Evolutionary conservation across 2,888 invertebrate genomes (phyloP).

Genomic region (Nomada fabriciana): DNA sequence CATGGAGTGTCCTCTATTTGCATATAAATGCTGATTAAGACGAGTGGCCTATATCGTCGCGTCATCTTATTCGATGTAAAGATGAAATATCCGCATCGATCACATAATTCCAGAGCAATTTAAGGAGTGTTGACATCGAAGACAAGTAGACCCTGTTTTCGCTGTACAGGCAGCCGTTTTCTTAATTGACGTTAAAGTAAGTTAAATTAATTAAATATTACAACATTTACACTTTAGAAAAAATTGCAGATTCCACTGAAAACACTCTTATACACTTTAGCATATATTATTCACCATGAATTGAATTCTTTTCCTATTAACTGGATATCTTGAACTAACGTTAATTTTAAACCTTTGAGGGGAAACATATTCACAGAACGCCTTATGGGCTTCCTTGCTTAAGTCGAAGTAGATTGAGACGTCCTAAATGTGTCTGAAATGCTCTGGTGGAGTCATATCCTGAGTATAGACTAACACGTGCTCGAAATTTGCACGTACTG

Average conservation of each 20-base stretch:
- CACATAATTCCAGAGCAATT: no score
- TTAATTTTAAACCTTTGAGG: constrained; percentile 20
- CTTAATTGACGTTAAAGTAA: neutral
- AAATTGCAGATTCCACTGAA: no score
- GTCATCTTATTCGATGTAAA: constrained; percentile 8
- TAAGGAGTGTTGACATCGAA: neutral
- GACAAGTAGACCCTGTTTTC: neutral
- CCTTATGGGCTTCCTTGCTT: constrained; percentile 6
- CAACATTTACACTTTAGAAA: no score
- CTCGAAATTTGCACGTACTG: neutral
- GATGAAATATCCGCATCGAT: constrained; percentile 16
- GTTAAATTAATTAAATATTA: no score
- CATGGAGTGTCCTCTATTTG: constrained; percentile 34
- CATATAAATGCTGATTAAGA: constrained; percentile 43
- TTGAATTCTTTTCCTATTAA: neutral
- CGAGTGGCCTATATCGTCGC: constrained; percentile 14
- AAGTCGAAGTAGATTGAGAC: constrained; percentile 18
- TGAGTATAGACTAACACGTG: neutral
- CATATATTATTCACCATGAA: constrained; percentile 17
- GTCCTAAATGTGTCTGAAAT: constrained; percentile 3
- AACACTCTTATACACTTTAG: neutral
- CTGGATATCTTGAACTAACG: constrained; percentile 10
- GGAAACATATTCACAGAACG: constrained; percentile 28
- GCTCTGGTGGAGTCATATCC: constrained; percentile 10
- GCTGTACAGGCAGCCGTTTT: neutral